Conservation (phyloP, 2,113 vertebrate genomes). For the Phaetusa simplex region DNA sequence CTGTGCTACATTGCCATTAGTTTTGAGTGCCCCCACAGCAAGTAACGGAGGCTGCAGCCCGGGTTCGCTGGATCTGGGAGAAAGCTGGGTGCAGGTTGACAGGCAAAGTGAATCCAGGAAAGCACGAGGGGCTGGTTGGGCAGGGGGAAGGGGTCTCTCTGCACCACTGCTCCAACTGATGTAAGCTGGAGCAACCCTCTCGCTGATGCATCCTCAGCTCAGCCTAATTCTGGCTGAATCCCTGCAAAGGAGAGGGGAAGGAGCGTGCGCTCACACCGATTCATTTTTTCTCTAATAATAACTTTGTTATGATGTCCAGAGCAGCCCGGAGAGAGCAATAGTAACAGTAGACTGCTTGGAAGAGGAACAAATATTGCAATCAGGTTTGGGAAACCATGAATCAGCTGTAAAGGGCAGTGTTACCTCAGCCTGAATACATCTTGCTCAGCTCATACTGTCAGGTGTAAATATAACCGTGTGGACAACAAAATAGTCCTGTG, state of each 20-base stretch:
- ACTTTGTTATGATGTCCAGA: conserved; percentile 29
- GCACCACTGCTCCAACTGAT: not conserved
- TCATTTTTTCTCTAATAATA: conserved; percentile 18
- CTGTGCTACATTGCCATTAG: not conserved
- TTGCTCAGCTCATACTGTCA: conserved; percentile 21
- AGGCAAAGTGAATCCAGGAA: not conserved
- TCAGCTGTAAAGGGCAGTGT: conserved; percentile 34
- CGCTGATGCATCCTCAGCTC: not conserved
- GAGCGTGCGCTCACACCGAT: not conserved
- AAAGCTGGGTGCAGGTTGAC: not conserved
- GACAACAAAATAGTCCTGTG: conserved; percentile 8
- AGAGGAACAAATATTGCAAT: not conserved
- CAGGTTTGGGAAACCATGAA: conserved; percentile 54
- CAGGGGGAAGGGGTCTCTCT: not conserved
- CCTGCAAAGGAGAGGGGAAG: not conserved
- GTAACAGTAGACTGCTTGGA: conserved; percentile 29
- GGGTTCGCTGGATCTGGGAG: rapidly evolving
- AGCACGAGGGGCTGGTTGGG: not conserved
- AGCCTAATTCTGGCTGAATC: not conserved
- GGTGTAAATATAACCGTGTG: conserved; percentile 35
- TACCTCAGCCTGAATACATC: conserved; percentile 9
- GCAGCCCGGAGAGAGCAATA: not conserved
- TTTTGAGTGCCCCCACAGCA: not conserved
- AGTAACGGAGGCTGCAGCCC: not conserved
- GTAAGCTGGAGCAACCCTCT: not conserved